Conservation (phyloP, 2,113 vertebrate genomes). For the Melanotaenia duboulayi region DNA sequence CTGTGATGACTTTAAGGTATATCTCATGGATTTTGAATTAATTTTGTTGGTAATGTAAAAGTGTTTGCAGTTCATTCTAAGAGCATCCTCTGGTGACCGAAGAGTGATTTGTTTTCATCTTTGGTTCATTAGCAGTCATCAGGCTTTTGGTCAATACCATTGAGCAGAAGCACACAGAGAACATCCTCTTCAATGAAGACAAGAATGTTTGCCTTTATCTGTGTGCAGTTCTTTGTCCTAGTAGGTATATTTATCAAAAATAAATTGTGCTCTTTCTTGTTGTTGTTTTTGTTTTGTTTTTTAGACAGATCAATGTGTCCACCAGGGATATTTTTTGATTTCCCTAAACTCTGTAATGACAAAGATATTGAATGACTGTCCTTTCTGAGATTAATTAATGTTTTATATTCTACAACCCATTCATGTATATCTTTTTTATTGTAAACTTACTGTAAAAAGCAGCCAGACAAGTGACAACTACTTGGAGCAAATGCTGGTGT, state of each 20-base stretch:
- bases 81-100: constrained; percentile 45
- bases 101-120: constrained; percentile 66
- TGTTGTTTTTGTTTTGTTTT: neutral
- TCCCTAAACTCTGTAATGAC: too few relatives aligned
- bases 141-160: constrained; percentile 43
- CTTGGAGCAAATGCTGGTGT: too few relatives aligned
- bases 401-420: neutral
- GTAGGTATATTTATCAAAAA: neutral
- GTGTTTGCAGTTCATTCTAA: constrained; percentile 54
- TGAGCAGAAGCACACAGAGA: constrained; percentile 30
- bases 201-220: constrained; percentile 45
- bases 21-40: constrained; percentile 53
- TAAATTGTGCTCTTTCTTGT: neutral
- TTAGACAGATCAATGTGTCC: neutral
- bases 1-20: constrained; percentile 59
- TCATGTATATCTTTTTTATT: too few relatives aligned
- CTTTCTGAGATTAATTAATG: too few relatives aligned
- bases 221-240: constrained; percentile 15
- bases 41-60: constrained; percentile 29
- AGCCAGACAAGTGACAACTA: too few relatives aligned
- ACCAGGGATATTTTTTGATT: neutral
- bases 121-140: constrained; percentile 64
- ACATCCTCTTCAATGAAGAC: constrained; percentile 40
- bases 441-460: too few relatives aligned
- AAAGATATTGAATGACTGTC: too few relatives aligned